Evolutionary conservation across 1,140 invertebrate species (phyloP).

Genomic region (Eubasilissa regina): DNA sequence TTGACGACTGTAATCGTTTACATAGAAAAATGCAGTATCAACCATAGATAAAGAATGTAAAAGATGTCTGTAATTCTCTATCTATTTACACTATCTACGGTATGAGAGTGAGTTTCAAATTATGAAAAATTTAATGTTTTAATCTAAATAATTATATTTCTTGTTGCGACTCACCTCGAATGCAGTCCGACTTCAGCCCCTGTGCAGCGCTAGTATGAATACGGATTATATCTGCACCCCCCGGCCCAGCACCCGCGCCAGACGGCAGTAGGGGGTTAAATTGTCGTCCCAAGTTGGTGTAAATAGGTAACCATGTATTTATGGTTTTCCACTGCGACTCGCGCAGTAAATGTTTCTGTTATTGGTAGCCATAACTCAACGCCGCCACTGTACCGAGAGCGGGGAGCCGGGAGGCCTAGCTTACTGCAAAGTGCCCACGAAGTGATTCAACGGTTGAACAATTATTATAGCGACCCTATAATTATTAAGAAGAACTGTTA

Average conservation of each 20-base stretch:
- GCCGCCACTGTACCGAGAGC: conserved; percentile 8
- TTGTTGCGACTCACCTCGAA: not conserved
- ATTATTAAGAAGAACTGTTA: too few relatives aligned
- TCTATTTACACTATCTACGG: too few relatives aligned
- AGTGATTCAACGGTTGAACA: conserved; percentile 3
- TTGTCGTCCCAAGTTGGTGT: conserved; percentile 52
- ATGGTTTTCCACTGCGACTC: conserved; percentile 52
- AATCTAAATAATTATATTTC: too few relatives aligned
- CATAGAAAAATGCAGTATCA: too few relatives aligned
- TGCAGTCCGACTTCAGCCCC: conserved; percentile 4
- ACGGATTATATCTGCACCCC: conserved; percentile 4
- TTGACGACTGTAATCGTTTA: too few relatives aligned
- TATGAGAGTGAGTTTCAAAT: too few relatives aligned
- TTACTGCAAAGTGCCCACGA: conserved; percentile 3
- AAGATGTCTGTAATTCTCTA: too few relatives aligned
- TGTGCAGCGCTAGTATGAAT: conserved; percentile 28
- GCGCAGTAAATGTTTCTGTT: conserved; percentile 59
- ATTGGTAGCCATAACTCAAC: conserved; percentile 57
- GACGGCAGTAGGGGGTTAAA: conserved; percentile 51
- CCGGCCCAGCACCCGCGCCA: not conserved
- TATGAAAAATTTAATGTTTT: too few relatives aligned
- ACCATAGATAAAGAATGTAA: too few relatives aligned
- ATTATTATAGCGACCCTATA: too few relatives aligned
- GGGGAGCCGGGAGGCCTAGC: not conserved
- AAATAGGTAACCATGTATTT: conserved; percentile 58